Conservation (phyloP, 2,797 vertebrate genomes). For the Pangasius djambal region DNA sequence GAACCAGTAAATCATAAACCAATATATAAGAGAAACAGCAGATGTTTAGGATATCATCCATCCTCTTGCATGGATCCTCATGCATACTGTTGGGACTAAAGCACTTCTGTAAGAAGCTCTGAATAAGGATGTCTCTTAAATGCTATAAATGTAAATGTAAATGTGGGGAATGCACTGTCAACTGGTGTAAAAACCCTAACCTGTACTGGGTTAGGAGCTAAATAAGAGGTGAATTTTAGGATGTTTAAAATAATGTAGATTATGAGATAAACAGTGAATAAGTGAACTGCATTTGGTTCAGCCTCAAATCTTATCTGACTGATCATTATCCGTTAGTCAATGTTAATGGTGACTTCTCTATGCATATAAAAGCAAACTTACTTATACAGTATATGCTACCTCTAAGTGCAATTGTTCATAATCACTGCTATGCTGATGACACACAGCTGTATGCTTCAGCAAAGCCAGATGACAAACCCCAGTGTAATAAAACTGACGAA, state of each 20-base stretch:
- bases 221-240: not conserved
- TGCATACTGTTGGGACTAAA: not conserved
- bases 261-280: not conserved
- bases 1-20: not conserved
- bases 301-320: not conserved
- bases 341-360: not conserved
- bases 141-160: not conserved
- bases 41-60: not conserved
- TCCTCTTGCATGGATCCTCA: not conserved
- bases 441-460: not conserved
- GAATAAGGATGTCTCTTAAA: not conserved
- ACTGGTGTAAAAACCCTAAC: conserved; percentile 66
- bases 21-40: not conserved
- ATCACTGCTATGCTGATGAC: not conserved
- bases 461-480: not conserved
- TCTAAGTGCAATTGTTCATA: not conserved
- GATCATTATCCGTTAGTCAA: not conserved
- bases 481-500: not conserved
- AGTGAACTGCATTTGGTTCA: not conserved
- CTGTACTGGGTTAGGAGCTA: not conserved
- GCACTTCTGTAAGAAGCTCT: not conserved
- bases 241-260: not conserved
- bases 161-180: conserved; percentile 85
- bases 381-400: not conserved
- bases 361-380: not conserved